These are phyloP conservation scores for Ictidomys tridecemlineatus DNA, from an alignment of 2,113 vertebrate species.

Conservation along the genomic window DNA sequence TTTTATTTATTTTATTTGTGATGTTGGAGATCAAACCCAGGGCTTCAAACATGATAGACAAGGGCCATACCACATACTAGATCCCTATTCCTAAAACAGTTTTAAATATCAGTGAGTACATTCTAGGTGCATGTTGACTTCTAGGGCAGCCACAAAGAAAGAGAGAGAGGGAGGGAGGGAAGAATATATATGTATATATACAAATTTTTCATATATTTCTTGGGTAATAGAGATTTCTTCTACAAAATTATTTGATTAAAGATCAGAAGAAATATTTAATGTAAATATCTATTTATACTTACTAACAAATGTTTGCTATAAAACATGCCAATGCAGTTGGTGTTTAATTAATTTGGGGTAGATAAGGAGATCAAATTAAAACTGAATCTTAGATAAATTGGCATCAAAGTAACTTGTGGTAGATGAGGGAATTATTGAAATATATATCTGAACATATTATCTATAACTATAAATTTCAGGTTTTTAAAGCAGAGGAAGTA, in stretches of 20 bases:
- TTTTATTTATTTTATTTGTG: background rate
- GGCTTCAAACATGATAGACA: background rate
- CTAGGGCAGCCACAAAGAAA: background rate
- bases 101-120: background rate
- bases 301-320: background rate
- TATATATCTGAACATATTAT: background rate
- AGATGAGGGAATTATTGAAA: background rate
- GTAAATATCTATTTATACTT: slow-evolving; percentile 8
- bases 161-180: too few relatives aligned
- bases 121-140: background rate
- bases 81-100: background rate
- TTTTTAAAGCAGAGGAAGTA: slow-evolving; percentile 46
- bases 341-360: slow-evolving; percentile 44
- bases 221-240: slow-evolving; percentile 11
- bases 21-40: background rate
- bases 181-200: background rate
- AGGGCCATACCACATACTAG: background rate
- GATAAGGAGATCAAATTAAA: slow-evolving; percentile 28
- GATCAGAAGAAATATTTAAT: slow-evolving; percentile 37
- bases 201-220: background rate
- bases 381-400: slow-evolving; percentile 40
- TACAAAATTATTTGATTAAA: slow-evolving; percentile 39
- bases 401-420: background rate
- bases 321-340: background rate
- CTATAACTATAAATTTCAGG: background rate